These are phyloP conservation scores for Eustalomyia histrio DNA, from an alignment of 2,888 invertebrate species.

Conservation along the genomic window DNA sequence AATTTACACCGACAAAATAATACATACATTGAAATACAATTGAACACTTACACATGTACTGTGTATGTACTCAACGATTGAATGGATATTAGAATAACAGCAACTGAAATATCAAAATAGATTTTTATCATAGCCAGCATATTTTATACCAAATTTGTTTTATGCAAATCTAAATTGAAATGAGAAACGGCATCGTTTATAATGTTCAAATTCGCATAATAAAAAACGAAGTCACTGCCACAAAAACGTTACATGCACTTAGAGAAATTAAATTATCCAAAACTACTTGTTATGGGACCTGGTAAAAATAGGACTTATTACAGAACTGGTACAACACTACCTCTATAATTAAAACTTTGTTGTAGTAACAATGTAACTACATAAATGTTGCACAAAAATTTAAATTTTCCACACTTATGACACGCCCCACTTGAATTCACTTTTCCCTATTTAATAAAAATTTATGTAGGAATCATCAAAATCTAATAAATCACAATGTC, in stretches of 20 bases:
- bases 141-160: conserved; percentile 77
- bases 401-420: too few species aligned
- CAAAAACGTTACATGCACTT: background rate
- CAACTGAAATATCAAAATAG: conserved; percentile 54
- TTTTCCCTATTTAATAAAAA: too few species aligned
- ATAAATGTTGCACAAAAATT: too few species aligned
- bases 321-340: too few species aligned
- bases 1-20: conserved; percentile 56
- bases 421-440: too few species aligned
- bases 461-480: too few species aligned
- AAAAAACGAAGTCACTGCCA: conserved; percentile 28
- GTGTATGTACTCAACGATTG: background rate
- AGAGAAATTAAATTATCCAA: background rate
- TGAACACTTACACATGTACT: background rate
- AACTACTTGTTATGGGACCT: too few species aligned
- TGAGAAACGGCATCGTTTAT: conserved; percentile 55
- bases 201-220: conserved; percentile 48
- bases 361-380: too few species aligned
- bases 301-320: too few species aligned
- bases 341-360: too few species aligned
- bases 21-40: conserved; percentile 19
- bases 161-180: conserved; percentile 74
- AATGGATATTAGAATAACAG: background rate
- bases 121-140: conserved; percentile 75
- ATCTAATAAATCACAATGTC: too few species aligned